Evolutionary conservation across 2,113 vertebrate genomes (phyloP).

Genomic region (Ascaphus truei): DNA sequence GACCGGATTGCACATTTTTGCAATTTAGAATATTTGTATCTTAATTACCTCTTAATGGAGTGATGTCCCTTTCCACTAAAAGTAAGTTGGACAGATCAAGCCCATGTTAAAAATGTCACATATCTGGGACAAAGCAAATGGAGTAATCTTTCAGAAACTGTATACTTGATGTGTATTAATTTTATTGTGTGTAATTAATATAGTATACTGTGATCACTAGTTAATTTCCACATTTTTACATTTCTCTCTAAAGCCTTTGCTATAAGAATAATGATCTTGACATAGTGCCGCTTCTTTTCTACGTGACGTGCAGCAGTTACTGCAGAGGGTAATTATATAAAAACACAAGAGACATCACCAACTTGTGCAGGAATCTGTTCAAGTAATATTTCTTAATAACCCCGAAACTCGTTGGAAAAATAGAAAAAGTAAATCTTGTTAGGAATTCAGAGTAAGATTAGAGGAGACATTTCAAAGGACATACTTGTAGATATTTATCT

Average conservation of each 20-base stretch:
- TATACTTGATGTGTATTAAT: too few species aligned
- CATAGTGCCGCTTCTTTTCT: neutral
- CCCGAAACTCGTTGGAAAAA: slow-evolving; percentile 14
- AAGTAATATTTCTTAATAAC: slow-evolving; percentile 17
- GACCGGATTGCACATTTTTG: too few species aligned
- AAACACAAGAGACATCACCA: neutral
- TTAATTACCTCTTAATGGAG: too few species aligned
- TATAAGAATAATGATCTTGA: neutral
- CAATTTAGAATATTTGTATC: too few species aligned
- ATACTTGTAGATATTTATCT: slow-evolving; percentile 48
- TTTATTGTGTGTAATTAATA: too few species aligned
- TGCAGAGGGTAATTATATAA: slow-evolving; percentile 29
- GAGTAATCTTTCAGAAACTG: too few species aligned
- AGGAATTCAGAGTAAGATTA: slow-evolving; percentile 48
- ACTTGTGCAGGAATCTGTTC: slow-evolving; percentile 13
- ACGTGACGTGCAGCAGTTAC: slow-evolving; percentile 23
- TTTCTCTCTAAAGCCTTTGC: neutral
- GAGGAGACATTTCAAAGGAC: slow-evolving; percentile 48
- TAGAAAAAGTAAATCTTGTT: slow-evolving; percentile 44
- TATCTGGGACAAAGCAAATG: too few species aligned
- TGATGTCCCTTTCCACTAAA: too few species aligned
- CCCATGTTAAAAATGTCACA: too few species aligned
- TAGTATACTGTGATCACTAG: too few species aligned
- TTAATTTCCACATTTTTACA: slow-evolving; percentile 2
- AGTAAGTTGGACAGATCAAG: too few species aligned